Evolutionary conservation across 1,140 invertebrate genomes (phyloP).

Genomic region (Drosophila sucinea): DNA sequence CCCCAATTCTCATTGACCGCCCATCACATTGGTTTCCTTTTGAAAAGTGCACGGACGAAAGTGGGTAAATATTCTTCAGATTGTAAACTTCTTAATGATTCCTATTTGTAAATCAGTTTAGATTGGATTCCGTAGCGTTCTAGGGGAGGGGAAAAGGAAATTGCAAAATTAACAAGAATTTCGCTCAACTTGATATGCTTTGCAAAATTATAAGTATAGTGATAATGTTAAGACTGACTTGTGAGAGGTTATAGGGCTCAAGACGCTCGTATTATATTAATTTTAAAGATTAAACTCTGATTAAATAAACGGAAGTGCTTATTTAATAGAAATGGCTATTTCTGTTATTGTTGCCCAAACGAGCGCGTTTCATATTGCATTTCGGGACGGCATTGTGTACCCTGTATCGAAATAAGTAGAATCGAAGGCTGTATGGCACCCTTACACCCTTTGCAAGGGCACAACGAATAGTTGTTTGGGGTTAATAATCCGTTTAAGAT

Average conservation of each 20-base stretch:
- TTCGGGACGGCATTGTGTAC: too few species aligned
- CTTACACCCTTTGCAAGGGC: too few species aligned
- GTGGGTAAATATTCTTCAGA: not conserved
- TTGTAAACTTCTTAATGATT: not conserved
- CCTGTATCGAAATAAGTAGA: too few species aligned
- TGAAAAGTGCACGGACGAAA: too few species aligned
- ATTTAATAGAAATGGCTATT: not conserved
- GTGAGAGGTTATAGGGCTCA: not conserved
- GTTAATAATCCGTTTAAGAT: too few species aligned
- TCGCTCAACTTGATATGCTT: not conserved
- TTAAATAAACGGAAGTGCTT: constrained; percentile 3
- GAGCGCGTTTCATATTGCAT: too few species aligned
- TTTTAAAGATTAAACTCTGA: not conserved
- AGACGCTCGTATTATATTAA: not conserved
- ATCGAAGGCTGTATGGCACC: too few species aligned
- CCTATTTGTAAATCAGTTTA: not conserved
- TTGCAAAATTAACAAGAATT: not conserved
- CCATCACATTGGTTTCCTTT: not conserved
- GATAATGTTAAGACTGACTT: not conserved
- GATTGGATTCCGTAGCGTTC: not conserved
- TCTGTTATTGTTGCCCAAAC: not conserved
- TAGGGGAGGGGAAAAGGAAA: not conserved
- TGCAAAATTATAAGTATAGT: not conserved
- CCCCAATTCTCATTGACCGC: not conserved
- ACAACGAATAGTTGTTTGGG: too few species aligned